A percentile compares a stretch with the other conserved stretches of the same genome.
Conservation (phyloP, 2,888 invertebrate species). For the Chelonus formosanus region DNA sequence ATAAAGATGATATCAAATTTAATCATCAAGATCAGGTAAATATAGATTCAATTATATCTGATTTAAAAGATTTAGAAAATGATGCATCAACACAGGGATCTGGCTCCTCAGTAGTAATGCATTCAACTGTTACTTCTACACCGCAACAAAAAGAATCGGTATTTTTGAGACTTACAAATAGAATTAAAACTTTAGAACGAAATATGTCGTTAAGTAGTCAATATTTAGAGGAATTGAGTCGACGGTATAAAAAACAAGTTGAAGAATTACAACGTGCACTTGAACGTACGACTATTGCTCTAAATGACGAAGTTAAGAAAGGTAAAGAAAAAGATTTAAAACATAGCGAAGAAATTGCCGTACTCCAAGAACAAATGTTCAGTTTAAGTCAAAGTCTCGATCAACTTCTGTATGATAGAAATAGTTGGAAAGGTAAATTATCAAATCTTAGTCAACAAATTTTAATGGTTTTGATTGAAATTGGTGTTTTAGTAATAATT, state of each 20-base stretch:
- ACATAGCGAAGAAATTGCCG: conserved; percentile 80
- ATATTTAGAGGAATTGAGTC: conserved; percentile 95
- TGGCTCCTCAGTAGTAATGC: conserved; percentile 56
- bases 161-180: conserved; percentile 93
- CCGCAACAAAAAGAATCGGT: conserved; percentile 87
- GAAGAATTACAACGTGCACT: conserved; percentile 91
- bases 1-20: conserved; percentile 49
- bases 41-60: conserved; percentile 59
- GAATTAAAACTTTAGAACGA: conserved; percentile 94
- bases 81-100: conserved; percentile 46
- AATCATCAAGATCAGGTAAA: conserved; percentile 55
- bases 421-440: conserved; percentile 72
- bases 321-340: conserved; percentile 80
- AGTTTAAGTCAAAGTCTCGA: too few species aligned
- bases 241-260: conserved; percentile 94
- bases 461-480: conserved; percentile 66
- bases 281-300: conserved; percentile 78
- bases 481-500: conserved; percentile 67
- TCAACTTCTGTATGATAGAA: conserved; percentile 70
- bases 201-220: conserved; percentile 97
- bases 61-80: conserved; percentile 60
- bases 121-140: conserved; percentile 55
- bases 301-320: conserved; percentile 76
- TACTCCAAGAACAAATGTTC: conserved; percentile 67
- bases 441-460: conserved; percentile 69